Conservation (phyloP, 2,113 vertebrate species). For the Arothron firmamentum region DNA sequence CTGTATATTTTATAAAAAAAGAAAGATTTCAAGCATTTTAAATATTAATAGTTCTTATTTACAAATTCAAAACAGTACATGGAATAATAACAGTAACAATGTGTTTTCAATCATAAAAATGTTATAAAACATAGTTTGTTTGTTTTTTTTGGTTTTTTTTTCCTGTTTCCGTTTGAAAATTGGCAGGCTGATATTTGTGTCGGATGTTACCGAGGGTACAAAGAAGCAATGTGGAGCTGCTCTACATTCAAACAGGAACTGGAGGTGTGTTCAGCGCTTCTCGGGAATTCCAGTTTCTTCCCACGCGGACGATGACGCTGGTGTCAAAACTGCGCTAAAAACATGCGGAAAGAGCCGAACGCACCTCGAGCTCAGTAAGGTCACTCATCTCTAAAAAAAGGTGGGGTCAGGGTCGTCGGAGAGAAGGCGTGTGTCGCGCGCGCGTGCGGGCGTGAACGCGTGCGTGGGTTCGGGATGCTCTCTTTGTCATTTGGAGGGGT, state of each 20-base stretch:
- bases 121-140: conserved; percentile 87
- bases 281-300: neutral
- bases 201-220: conserved; percentile 75
- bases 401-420: conserved; percentile 50
- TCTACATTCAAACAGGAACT: conserved; percentile 75
- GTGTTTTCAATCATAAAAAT: conserved; percentile 75
- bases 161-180: conserved; percentile 80
- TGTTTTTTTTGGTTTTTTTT: conserved; percentile 56
- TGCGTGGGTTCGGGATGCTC: conserved; percentile 19
- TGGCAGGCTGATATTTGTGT: conserved; percentile 70
- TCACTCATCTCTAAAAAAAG: conserved; percentile 66
- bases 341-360: conserved; percentile 57
- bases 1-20: conserved; percentile 87
- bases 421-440: conserved; percentile 68
- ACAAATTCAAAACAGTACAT: conserved; percentile 89
- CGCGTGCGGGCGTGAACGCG: conserved; percentile 44
- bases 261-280: conserved; percentile 66
- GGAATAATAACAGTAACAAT: conserved; percentile 79
- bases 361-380: conserved; percentile 75
- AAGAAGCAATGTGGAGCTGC: conserved; percentile 73
- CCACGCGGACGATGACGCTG: too few relatives aligned
- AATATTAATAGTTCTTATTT: conserved; percentile 98
- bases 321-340: conserved; percentile 41
- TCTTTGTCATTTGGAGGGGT: conserved; percentile 27
- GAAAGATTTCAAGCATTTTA: conserved; percentile 96